Conservation (phyloP, 2,888 invertebrate genomes). For the Epiblema foenella region DNA sequence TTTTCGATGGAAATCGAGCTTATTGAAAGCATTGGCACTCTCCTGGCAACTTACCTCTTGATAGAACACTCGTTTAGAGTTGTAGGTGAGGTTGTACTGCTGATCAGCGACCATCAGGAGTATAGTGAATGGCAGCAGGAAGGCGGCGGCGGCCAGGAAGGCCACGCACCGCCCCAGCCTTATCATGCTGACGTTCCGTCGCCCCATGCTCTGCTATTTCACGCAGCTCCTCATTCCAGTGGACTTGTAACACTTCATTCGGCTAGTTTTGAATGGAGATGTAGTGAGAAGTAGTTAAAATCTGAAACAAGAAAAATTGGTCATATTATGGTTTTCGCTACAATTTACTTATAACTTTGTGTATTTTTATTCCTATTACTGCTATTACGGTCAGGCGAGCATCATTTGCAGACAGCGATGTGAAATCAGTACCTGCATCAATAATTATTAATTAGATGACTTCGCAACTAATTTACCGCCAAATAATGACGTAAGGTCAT, state of each 20-base stretch:
- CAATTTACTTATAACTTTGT: too few species aligned
- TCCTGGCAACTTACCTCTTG: constrained; percentile 79
- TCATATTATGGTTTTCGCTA: background rate
- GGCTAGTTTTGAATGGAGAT: constrained; percentile 45
- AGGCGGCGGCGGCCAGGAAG: constrained; percentile 85
- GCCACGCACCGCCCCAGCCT: constrained; percentile 84
- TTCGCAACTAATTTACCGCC: constrained; percentile 12
- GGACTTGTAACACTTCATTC: constrained; percentile 46
- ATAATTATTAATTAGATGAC: background rate
- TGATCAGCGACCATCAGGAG: constrained; percentile 86
- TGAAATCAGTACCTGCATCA: background rate
- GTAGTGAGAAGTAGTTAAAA: constrained; percentile 1
- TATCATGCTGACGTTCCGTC: constrained; percentile 79
- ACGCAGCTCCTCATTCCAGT: constrained; percentile 51
- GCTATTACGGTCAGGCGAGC: too few species aligned
- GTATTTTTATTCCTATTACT: too few species aligned
- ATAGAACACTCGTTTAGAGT: constrained; percentile 78
- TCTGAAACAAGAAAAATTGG: constrained; percentile 23
- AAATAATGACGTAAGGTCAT: constrained; percentile 21
- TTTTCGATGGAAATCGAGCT: too few species aligned
- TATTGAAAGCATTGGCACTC: too few species aligned
- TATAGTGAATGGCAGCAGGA: constrained; percentile 85
- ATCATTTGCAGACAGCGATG: too few species aligned
- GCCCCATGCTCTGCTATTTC: constrained; percentile 54
- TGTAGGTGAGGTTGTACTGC: constrained; percentile 85